Conservation (phyloP, 2,888 invertebrate genomes). For the Tuberolachnus salignus region DNA sequence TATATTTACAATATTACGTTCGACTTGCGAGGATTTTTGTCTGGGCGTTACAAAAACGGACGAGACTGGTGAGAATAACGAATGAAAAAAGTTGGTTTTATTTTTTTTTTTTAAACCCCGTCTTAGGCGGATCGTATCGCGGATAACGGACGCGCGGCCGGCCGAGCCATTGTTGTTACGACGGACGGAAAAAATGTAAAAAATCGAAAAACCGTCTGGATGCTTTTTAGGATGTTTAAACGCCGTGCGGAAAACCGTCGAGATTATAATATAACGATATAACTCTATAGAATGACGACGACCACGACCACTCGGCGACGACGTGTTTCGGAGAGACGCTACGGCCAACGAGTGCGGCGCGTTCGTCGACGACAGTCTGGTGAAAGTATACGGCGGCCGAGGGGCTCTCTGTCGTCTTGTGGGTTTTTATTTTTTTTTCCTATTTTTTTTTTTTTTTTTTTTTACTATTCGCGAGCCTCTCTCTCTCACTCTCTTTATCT, state of each 20-base stretch:
- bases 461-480: background rate
- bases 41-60: too few species aligned
- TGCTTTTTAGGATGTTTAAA: background rate
- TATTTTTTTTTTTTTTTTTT: too few species aligned
- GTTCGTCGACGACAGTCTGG: constrained; percentile 35
- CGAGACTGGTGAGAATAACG: too few species aligned
- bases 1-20: too few species aligned
- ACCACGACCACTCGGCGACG: background rate
- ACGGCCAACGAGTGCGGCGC: constrained; percentile 26
- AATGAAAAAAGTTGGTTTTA: too few species aligned
- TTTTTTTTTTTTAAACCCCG: too few species aligned
- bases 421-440: too few species aligned
- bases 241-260: too few species aligned
- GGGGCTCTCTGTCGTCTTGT: constrained; percentile 5
- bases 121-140: background rate
- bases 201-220: background rate
- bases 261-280: too few species aligned
- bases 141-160: background rate
- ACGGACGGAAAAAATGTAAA: background rate
- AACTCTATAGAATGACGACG: background rate
- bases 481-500: background rate
- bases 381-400: constrained; percentile 52
- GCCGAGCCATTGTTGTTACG: background rate
- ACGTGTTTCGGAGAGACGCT: constrained; percentile 33
- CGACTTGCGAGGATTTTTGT: background rate